Conservation (phyloP, 2,113 vertebrate species). For the Tetrax tetrax region DNA sequence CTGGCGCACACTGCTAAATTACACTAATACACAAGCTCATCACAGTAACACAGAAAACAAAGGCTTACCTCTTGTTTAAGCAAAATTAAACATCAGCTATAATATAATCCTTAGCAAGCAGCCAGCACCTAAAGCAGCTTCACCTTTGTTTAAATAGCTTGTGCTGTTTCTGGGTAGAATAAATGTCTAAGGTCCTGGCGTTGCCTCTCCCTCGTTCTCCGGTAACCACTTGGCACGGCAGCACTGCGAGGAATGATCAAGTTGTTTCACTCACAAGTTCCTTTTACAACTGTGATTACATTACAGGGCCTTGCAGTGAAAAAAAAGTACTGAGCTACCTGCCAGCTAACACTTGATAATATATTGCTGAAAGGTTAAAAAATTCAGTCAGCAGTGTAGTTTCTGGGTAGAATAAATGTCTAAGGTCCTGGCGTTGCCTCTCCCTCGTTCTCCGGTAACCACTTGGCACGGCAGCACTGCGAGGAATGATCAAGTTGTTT, state of each 20-base stretch:
- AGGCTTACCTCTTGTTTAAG: constrained; percentile 72
- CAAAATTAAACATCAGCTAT: constrained; percentile 32
- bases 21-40: background rate
- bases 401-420: constrained; percentile 33
- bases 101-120: constrained; percentile 22
- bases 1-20: background rate
- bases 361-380: too few species aligned
- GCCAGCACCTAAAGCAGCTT: background rate
- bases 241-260: constrained; percentile 45
- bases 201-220: constrained; percentile 15
- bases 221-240: constrained; percentile 36
- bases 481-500: constrained; percentile 62
- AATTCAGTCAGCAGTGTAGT: background rate
- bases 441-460: constrained; percentile 9
- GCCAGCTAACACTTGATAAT: too few species aligned
- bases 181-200: constrained; percentile 8
- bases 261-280: constrained; percentile 59
- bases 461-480: constrained; percentile 21
- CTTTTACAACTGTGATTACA: constrained; percentile 60
- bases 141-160: constrained; percentile 53
- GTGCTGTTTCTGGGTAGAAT: constrained; percentile 22
- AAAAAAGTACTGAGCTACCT: background rate
- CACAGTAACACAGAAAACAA: background rate
- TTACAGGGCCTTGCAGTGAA: constrained; percentile 38
- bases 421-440: constrained; percentile 12